Base-by-base conservation (phyloP, 2,888 invertebrate species). In the Lycocerus yunnanus region DNA sequence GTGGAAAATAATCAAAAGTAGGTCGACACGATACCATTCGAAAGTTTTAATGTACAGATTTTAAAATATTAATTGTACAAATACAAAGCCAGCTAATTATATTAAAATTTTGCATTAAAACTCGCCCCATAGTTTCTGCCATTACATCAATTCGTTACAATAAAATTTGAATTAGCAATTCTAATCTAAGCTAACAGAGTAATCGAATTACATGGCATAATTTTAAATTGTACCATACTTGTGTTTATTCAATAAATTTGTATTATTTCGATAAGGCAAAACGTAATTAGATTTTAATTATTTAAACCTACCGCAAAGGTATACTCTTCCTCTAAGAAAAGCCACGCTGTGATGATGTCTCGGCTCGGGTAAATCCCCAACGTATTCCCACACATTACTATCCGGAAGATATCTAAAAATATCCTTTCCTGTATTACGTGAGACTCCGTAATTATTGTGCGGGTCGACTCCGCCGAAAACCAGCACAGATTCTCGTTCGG, bases 381-480 rank as follows among this genome's bases (percentile, higher is more conserved):
- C 91, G 80, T 88, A 88, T 80, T 92, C 91, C 94, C 94, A 94
- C 14, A 87, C 85, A 83, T 92, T 92, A 6, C 87, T 87, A 9
- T 89, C 88, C 0, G 91, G 90, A 78, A 91, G 89, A 79, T 91
- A 93, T 79, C 90, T 79, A 78, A 85, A 88, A 65, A 93, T 91
- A 82, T 91, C 90, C 82, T 90, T 91, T 6, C 92, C 93, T 2
- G 89, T 89, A 78, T 92, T 92, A 16, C 88, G 88, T 0, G 88
- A 88, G 1, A 86, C 79, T 0, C 90, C 91, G 78, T 90, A 91
- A 3, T 88, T 84, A 13, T 87, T 87, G 80, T 92, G 91, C 5
- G 92, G 92, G 84, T 93, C 92, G 18, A 91, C 89, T 3, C 93
- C 93, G 5, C 93, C 93, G 81, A 93, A 92, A 14, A 93, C 89